These are phyloP conservation scores for Tinea semifulvella DNA, from an alignment of 2,888 invertebrate genomes.

Conservation along the genomic window DNA sequence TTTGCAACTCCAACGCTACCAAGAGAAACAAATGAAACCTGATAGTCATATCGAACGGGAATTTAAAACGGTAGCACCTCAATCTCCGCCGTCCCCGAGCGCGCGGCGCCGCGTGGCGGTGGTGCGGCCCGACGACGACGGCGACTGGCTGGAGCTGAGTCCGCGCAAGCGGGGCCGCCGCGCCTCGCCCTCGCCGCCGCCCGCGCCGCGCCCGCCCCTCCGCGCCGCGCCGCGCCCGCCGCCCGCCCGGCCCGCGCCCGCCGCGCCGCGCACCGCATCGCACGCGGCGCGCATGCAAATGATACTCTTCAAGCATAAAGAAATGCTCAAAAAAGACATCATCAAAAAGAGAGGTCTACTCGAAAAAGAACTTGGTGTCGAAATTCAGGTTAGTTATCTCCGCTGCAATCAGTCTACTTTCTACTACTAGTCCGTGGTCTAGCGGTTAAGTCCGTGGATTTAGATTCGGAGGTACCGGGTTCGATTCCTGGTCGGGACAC, in stretches of 20 bases:
- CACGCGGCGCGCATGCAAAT: slow-evolving; percentile 73
- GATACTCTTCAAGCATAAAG: slow-evolving; percentile 87
- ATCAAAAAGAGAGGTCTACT: slow-evolving; percentile 88
- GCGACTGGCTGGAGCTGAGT: slow-evolving; percentile 51
- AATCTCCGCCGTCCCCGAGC: slow-evolving; percentile 21
- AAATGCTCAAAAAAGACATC: slow-evolving; percentile 91
- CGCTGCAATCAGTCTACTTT: too few relatives aligned
- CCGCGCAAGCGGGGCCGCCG: slow-evolving; percentile 37
- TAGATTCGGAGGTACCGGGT: too few relatives aligned
- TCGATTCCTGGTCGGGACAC: too few relatives aligned
- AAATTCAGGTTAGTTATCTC: slow-evolving; percentile 77
- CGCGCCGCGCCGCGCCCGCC: slow-evolving; percentile 15
- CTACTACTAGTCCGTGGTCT: too few relatives aligned
- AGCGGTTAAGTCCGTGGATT: too few relatives aligned
- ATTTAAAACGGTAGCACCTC: slow-evolving; percentile 30
- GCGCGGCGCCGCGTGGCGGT: slow-evolving; percentile 36
- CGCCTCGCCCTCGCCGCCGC: slow-evolving; percentile 15
- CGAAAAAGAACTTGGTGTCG: slow-evolving; percentile 88
- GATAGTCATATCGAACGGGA: slow-evolving; percentile 47
- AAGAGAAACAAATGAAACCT: slow-evolving; percentile 80
- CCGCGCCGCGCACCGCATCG: slow-evolving; percentile 62
- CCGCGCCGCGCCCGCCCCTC: slow-evolving; percentile 25
- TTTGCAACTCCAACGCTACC: slow-evolving; percentile 85
- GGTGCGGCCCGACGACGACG: slow-evolving; percentile 40
- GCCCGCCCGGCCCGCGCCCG: slow-evolving; percentile 26